Conservation (phyloP, 2,113 vertebrate genomes). For the Addax nasomaculatus region DNA sequence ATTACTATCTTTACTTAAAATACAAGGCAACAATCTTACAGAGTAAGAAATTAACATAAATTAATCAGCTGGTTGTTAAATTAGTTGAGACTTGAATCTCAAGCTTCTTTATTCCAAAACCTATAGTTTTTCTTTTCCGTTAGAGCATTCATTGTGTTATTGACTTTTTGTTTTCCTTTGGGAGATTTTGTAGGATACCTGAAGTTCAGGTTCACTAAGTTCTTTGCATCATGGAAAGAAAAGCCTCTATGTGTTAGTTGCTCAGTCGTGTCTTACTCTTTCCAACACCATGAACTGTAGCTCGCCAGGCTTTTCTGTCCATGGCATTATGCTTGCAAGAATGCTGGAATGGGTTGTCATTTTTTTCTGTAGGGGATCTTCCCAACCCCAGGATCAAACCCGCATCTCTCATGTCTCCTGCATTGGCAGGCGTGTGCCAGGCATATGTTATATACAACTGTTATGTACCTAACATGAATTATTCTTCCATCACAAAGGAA, state of each 20-base stretch:
- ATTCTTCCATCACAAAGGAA: not conserved
- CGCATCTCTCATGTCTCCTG: not conserved
- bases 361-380: not conserved
- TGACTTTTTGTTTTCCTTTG: not conserved
- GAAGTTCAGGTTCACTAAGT: not conserved
- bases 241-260: not conserved
- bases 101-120: not conserved
- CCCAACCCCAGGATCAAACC: not conserved
- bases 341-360: not conserved
- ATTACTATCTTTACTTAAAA: not conserved
- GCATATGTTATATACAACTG: not conserved
- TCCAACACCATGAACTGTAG: not conserved
- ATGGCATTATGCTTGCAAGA: not conserved
- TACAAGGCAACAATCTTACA: not conserved
- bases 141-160: not conserved
- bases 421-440: not conserved
- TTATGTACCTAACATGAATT: not conserved
- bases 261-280: not conserved
- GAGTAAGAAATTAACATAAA: not conserved
- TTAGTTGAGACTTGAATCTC: not conserved
- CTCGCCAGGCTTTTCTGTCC: not conserved
- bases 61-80: not conserved
- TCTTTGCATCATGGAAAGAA: not conserved
- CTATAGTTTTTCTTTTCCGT: not conserved
- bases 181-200: not conserved